Conservation (phyloP, 2,888 invertebrate genomes). For the Pammene aurita region DNA sequence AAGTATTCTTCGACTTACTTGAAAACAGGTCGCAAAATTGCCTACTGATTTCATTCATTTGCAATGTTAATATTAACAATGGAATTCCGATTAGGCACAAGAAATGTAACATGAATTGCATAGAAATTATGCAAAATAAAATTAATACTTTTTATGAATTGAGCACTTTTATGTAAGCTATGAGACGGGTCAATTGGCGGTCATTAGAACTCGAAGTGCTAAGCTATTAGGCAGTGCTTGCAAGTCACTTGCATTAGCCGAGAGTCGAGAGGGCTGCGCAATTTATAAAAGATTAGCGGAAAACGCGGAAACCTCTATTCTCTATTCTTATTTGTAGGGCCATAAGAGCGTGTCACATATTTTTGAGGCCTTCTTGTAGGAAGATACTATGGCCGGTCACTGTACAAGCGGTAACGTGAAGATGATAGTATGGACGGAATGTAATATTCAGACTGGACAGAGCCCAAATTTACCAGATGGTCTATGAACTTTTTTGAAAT, state of each 20-base stretch:
- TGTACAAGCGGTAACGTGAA: too few species aligned
- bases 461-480: too few species aligned
- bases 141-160: constrained; percentile 13
- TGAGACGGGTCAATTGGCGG: constrained; percentile 33
- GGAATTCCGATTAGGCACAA: not conserved
- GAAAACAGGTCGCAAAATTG: too few species aligned
- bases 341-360: too few species aligned
- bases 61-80: not conserved
- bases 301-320: too few species aligned
- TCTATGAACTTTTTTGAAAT: too few species aligned
- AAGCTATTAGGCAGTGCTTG: constrained; percentile 34
- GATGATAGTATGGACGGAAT: too few species aligned
- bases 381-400: too few species aligned
- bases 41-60: not conserved
- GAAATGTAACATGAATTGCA: constrained; percentile 6
- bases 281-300: constrained; percentile 6
- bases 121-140: constrained; percentile 22
- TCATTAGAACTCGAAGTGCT: constrained; percentile 35
- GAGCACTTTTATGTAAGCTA: constrained; percentile 32
- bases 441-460: too few species aligned
- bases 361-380: too few species aligned
- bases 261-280: constrained; percentile 14
- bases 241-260: constrained; percentile 41
- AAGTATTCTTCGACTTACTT: too few species aligned
- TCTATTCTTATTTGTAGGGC: too few species aligned